phyloP scores from a whole-genome alignment of 2,888 invertebrate species.

The Steinernema carpocapsae region DNA sequence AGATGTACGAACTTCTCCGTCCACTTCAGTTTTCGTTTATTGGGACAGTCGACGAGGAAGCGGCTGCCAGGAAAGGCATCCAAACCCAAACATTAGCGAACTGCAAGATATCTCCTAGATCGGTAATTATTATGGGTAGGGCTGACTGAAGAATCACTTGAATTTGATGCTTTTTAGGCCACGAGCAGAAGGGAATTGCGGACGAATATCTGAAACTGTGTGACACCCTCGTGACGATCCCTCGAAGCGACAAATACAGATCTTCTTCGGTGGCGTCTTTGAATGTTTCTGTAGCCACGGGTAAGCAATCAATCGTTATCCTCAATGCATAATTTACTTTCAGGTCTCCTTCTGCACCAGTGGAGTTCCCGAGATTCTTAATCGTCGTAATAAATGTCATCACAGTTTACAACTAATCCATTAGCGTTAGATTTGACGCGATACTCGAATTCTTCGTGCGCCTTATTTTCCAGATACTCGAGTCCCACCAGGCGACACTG shows the following conservation, averaged over 20 bases:
- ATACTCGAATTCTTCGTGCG: not conserved
- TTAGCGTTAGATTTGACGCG: not conserved
- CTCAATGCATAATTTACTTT: not conserved
- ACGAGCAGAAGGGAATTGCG: constrained; percentile 45
- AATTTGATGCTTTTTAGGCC: constrained; percentile 32
- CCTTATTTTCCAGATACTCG: not conserved
- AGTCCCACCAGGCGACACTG: not conserved
- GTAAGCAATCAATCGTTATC: constrained; percentile 13
- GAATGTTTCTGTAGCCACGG: constrained; percentile 49
- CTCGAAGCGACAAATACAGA: constrained; percentile 6
- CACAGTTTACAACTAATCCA: not conserved
- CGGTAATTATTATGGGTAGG: constrained; percentile 40
- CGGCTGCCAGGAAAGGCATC: constrained; percentile 41
- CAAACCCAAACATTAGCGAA: constrained; percentile 30
- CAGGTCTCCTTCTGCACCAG: not conserved
- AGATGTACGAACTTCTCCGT: constrained; percentile 39
- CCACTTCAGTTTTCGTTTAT: constrained; percentile 37
- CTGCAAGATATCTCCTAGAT: constrained; percentile 33
- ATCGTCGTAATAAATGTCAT: constrained; percentile 17
- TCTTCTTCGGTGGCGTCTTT: constrained; percentile 43
- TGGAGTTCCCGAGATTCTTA: not conserved
- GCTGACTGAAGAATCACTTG: not conserved
- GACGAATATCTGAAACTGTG: constrained; percentile 39
- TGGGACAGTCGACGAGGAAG: constrained; percentile 43
- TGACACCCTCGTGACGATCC: constrained; percentile 42